phyloP scores from a whole-genome alignment of 2,113 vertebrate genomes.

The Megaceryle maxima region DNA sequence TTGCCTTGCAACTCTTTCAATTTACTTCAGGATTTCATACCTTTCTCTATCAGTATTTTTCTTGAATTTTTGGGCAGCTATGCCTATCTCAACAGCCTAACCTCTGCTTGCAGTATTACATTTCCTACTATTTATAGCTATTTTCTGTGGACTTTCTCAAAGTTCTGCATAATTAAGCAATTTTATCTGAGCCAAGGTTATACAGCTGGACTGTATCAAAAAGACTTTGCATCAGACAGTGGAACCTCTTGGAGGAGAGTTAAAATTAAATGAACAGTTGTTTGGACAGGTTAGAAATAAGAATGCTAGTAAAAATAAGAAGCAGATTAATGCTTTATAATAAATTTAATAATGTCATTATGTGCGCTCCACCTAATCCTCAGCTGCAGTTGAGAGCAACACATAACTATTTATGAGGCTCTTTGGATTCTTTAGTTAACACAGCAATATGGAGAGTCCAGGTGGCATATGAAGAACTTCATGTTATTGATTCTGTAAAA shows the following conservation, averaged over 20 bases:
- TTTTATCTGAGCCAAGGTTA: not conserved
- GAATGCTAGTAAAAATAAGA: not conserved
- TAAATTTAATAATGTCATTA: not conserved
- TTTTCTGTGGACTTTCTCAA: not conserved
- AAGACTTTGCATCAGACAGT: not conserved
- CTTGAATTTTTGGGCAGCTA: not conserved
- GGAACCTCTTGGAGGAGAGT: not conserved
- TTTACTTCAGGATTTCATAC: not conserved
- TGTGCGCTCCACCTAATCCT: not conserved
- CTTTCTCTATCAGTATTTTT: not conserved
- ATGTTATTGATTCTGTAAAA: not conserved
- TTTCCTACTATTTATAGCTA: not conserved
- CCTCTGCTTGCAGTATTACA: not conserved
- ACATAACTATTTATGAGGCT: not conserved
- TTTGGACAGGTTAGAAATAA: not conserved
- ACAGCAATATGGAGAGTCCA: not conserved
- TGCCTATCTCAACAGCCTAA: not conserved
- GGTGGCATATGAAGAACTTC: not conserved
- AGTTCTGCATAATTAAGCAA: not conserved
- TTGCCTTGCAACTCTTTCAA: not conserved
- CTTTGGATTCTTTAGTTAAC: not conserved
- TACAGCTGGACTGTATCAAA: not conserved
- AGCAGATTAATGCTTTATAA: not conserved
- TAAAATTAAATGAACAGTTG: not conserved
- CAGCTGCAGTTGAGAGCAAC: not conserved